A percentile compares a stretch with the other conserved stretches of the same genome.
These are phyloP conservation scores for Protobothrops mucrosquamatus DNA, from an alignment of 2,113 vertebrate species.

Conservation along the genomic window DNA sequence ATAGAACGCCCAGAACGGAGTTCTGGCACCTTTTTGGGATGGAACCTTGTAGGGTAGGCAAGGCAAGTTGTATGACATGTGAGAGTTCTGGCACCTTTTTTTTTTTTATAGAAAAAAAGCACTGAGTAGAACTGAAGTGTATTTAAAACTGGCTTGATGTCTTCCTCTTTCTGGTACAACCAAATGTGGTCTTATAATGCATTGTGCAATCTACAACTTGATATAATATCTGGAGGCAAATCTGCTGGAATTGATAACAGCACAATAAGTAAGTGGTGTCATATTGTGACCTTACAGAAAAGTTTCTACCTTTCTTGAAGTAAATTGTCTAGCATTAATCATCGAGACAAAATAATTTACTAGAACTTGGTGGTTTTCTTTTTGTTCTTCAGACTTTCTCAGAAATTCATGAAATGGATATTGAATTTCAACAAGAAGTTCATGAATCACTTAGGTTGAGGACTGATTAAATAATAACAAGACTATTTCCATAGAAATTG, in stretches of 20 bases:
- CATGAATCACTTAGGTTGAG: slow-evolving; percentile 66
- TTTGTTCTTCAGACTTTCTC: slow-evolving; percentile 39
- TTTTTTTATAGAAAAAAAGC: too few species aligned
- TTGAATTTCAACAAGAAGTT: slow-evolving; percentile 64
- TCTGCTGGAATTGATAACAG: neutral
- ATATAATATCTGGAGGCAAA: neutral
- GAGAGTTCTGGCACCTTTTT: too few species aligned
- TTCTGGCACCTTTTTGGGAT: too few species aligned
- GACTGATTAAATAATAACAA: slow-evolving; percentile 67
- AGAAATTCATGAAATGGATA: slow-evolving; percentile 54
- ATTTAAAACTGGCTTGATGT: neutral
- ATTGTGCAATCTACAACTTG: neutral
- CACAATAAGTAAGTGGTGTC: neutral
- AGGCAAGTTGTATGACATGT: too few species aligned
- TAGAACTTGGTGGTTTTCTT: slow-evolving; percentile 30
- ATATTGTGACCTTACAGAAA: slow-evolving; percentile 11
- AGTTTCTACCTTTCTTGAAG: slow-evolving; percentile 43
- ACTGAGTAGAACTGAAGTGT: neutral
- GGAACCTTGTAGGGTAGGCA: too few species aligned
- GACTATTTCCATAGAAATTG: slow-evolving; percentile 68
- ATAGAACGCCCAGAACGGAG: too few species aligned
- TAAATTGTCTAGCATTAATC: slow-evolving; percentile 38
- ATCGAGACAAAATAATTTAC: slow-evolving; percentile 35
- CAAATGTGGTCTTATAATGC: neutral
- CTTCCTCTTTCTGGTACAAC: neutral